These are phyloP conservation scores for Capitulum mitella DNA, from an alignment of 2,888 invertebrate species.

Conservation along the genomic window DNA sequence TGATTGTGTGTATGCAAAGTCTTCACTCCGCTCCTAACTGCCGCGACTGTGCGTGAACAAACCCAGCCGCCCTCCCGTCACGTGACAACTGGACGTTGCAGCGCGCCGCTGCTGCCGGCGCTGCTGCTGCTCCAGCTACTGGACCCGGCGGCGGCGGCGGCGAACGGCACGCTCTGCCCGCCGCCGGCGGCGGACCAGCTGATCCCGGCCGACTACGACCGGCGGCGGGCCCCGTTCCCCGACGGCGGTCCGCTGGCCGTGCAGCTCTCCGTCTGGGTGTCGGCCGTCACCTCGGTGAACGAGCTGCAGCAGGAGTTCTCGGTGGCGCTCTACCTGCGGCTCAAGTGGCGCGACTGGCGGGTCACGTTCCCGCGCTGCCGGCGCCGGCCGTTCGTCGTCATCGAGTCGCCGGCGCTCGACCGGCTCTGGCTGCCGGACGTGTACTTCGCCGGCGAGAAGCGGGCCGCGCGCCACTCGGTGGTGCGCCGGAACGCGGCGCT, in stretches of 20 bases:
- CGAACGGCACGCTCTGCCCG: background rate
- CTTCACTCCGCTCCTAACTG: too few species aligned
- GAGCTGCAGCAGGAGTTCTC: background rate
- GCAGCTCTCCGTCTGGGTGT: background rate
- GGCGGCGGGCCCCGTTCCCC: background rate
- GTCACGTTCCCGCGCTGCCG: background rate
- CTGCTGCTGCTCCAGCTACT: too few species aligned
- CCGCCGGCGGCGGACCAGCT: background rate
- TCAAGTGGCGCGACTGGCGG: conserved; percentile 1
- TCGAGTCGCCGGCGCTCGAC: background rate
- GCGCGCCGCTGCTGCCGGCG: background rate
- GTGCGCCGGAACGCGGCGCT: background rate
- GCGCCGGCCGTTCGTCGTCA: background rate
- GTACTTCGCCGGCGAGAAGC: background rate
- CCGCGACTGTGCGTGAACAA: too few species aligned
- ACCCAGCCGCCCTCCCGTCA: too few species aligned
- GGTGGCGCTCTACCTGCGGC: background rate
- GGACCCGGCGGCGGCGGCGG: background rate
- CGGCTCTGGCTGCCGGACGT: conserved; percentile 1
- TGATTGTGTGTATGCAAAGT: too few species aligned
- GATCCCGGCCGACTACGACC: conserved; percentile 7
- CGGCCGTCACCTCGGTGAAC: background rate
- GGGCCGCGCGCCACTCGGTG: background rate
- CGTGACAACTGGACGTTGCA: too few species aligned
- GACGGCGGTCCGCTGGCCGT: background rate